Conservation (phyloP, 2,797 vertebrate genomes). For the Pseudochromis fuscus region DNA sequence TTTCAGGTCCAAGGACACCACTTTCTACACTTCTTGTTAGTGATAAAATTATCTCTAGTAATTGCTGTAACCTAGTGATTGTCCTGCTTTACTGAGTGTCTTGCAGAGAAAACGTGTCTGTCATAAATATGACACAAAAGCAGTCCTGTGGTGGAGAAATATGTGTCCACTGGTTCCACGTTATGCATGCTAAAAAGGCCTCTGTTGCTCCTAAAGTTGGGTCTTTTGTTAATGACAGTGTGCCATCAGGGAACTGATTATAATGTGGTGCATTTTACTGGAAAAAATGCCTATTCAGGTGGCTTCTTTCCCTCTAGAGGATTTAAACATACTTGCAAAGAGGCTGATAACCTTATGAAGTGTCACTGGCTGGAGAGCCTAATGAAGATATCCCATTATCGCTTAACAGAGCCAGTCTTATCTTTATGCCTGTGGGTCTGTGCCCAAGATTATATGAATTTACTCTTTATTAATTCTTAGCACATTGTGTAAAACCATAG, state of each 20-base stretch:
- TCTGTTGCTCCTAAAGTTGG: not conserved
- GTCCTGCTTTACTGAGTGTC: not conserved
- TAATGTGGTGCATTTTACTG: slow-evolving; percentile 6
- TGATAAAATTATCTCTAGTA: slow-evolving; percentile 5
- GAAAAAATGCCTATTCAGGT: slow-evolving; percentile 12
- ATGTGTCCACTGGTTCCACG: not conserved
- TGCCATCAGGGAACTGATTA: not conserved
- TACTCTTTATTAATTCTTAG: slow-evolving; percentile 17
- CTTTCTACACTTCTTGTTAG: slow-evolving; percentile 9
- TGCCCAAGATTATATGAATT: not conserved
- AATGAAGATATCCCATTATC: slow-evolving; percentile 48
- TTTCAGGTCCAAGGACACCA: slow-evolving; percentile 1
- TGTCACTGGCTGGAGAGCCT: slow-evolving; percentile 27
- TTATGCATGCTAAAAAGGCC: not conserved
- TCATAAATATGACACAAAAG: not conserved
- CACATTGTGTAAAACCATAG: slow-evolving; percentile 25
- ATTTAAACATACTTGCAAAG: slow-evolving; percentile 25
- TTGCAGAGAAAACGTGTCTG: not conserved
- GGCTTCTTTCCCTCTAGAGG: slow-evolving; percentile 10
- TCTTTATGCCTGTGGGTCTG: slow-evolving; percentile 22
- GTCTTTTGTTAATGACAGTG: not conserved
- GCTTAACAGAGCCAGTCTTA: slow-evolving; percentile 15
- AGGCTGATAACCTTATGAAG: slow-evolving; percentile 20
- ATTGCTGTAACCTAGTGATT: not conserved
- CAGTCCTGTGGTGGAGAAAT: not conserved